Conservation (phyloP, 2,113 vertebrate species). For the Canis aureus region DNA sequence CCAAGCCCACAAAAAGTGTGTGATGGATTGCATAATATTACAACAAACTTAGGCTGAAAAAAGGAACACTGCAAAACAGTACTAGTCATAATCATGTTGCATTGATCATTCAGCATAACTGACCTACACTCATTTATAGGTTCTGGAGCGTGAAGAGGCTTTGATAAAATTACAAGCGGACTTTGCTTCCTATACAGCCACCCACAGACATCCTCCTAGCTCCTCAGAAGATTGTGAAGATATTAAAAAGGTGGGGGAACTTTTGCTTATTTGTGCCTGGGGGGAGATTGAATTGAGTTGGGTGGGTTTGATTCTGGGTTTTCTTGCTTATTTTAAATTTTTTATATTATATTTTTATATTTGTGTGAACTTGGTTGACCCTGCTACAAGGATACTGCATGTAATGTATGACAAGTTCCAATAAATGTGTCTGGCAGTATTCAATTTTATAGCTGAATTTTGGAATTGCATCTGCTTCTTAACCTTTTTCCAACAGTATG, state of each 20-base stretch:
- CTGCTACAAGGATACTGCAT: not conserved
- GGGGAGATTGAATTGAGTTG: not conserved
- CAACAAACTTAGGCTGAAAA: not conserved
- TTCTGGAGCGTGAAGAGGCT: constrained; percentile 83
- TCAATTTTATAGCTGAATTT: not conserved
- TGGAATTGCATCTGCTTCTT: not conserved
- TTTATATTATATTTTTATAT: constrained; percentile 9
- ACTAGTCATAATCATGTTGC: not conserved
- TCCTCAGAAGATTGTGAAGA: constrained; percentile 81
- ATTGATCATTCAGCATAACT: not conserved
- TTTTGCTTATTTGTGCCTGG: not conserved
- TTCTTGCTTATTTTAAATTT: constrained; percentile 32
- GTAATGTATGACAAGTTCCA: not conserved
- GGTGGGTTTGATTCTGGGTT: not conserved
- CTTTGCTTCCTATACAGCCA: constrained; percentile 86
- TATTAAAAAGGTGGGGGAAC: constrained; percentile 83
- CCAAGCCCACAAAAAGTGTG: not conserved
- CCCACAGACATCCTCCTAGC: constrained; percentile 84
- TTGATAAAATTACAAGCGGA: constrained; percentile 84
- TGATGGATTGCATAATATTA: not conserved
- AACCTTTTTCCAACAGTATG: not conserved
- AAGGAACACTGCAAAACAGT: not conserved
- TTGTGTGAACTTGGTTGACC: not conserved
- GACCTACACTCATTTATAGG: constrained; percentile 66
- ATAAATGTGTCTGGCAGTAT: not conserved